These are phyloP conservation scores for Sinocyclocheilus maitianheensis DNA, from an alignment of 2,113 vertebrate genomes.

Conservation along the genomic window DNA sequence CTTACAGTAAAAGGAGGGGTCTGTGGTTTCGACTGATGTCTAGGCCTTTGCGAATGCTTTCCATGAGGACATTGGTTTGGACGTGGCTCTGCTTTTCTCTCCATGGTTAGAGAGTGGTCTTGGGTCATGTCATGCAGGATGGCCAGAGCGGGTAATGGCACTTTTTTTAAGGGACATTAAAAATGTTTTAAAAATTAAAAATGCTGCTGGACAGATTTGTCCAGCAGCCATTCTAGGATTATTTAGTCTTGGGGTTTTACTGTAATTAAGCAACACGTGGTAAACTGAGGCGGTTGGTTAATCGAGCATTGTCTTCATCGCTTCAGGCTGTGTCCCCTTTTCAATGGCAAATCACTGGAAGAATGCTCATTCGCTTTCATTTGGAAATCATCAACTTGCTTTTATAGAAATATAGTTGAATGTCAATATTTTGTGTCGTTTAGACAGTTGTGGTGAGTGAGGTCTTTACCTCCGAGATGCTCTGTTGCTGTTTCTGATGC, in stretches of 20 bases:
- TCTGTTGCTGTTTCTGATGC: conserved; percentile 8
- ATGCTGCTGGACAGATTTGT: not conserved
- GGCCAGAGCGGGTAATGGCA: conserved; percentile 1
- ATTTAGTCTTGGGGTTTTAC: conserved; percentile 38
- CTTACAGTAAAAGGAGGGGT: conserved; percentile 49
- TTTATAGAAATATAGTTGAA: conserved; percentile 20
- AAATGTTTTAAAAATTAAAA: too few species aligned
- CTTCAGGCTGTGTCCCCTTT: conserved; percentile 26
- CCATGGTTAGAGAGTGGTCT: conserved; percentile 30
- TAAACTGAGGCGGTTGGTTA: conserved; percentile 22
- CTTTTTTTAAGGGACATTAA: not conserved
- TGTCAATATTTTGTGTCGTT: conserved; percentile 20
- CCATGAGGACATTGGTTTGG: conserved; percentile 56
- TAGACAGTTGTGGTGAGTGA: not conserved
- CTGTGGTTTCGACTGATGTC: conserved; percentile 58
- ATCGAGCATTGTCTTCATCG: conserved; percentile 35
- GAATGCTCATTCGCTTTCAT: conserved; percentile 28
- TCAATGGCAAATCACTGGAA: conserved; percentile 5
- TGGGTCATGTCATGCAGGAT: conserved; percentile 29
- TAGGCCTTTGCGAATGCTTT: conserved; percentile 48
- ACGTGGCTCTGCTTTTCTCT: conserved; percentile 38
- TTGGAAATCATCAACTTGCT: conserved; percentile 44
- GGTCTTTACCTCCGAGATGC: not conserved
- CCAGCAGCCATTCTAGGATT: conserved; percentile 12
- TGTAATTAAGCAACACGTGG: conserved; percentile 25